Base-by-base conservation (phyloP, 2,113 vertebrate species). In the Poeciliopsis retropinna region DNA sequence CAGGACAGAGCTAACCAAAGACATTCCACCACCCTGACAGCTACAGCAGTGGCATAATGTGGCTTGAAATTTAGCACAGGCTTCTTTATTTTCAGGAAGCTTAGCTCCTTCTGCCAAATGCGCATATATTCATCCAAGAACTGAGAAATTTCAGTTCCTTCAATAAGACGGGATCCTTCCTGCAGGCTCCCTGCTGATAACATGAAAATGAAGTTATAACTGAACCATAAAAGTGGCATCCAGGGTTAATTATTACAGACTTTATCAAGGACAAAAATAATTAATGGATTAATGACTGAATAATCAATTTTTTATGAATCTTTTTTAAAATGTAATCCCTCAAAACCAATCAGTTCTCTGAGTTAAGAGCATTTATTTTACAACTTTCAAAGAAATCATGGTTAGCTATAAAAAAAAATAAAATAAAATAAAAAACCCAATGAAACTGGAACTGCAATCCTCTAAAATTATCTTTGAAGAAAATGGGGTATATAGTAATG, bases 21-120 rank as follows among this genome's bases (percentile, higher is more conserved):
- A 77, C 63, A 67, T 5, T 9, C 62, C 63, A 54, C 68, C 27
- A 31, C 13, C 0, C 64, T 83, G 81, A 86, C 81, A 84, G 81
- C 54, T 69, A 39, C 25, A 64, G 74, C 76, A 71, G 68, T 37
- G 64, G 57, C 85, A 82, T 76, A 31, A 70, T 79, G 65, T 73
- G 72, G 70, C 78, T 78, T 69, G 81, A 88, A 82, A 85, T 84
- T 76, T 74, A 76, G 69, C 39, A 73, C 39, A 70, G 72, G 32
- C 44, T 14, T 29, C 41, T 78, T 87, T 88, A 85, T 82, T 87
- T 84, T 80, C 67, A 73, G 73, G 44, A 51, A 69, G 62, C 73
- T 68, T 13, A 41, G 34, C 78, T 82, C 70, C 54, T 34, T 30
- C 64, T 81, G 51, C 44, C 75, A 85, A 63, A 67, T 32, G 6